Base-by-base conservation (phyloP, 2,113 vertebrate species). In the Seriola quinqueradiata region DNA sequence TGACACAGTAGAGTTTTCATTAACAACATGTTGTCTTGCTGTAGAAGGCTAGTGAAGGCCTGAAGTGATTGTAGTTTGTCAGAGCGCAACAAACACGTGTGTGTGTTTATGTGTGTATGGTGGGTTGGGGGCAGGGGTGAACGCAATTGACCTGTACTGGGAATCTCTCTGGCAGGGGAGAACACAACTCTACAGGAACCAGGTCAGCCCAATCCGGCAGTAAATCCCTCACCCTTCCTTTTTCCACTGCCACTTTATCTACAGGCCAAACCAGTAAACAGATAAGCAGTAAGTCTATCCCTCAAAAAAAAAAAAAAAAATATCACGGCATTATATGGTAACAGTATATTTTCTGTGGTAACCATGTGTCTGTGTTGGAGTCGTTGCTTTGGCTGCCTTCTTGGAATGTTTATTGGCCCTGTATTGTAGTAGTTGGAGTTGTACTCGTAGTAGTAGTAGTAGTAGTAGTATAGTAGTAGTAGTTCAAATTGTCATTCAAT, bases 191-290 rank as follows among this genome's bases (percentile, higher is more conserved):
- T 74, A 69, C 74, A 69, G 75, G 69, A 83, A 55, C 42, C 52
- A n/a, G 76, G 74, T 88, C 74, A 87, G 79, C 44, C 69, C 72
- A 90, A 36, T 82, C 67, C 78, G 72, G 72, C 70, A 76, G 84
- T 83, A 86, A 90, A 90, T 87, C 85, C 71, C 21, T 74, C 69
- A 79, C 52, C 74, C 72, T 80, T 69, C 87, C 63, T 55, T 74
- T 57, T 79, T 64, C 71, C 42, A 89, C 65, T 72, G 77, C 73
- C 76, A 90, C 54, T 81, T 60, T 88, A 76, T 79, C 81, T 77
- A 58, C 74, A 81, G 60, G 65, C 79, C 75, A 66, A 76, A 82
- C 72, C 72, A 87, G 77, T 80, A 81, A 85, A 83, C 48, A 81
- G 70, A 87, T 77, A 88, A 87, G 73, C 57, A 74, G 42, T 67